Evolutionary conservation across 2,888 invertebrate species (phyloP), one percentile per base, ranked within the genome.

Genomic region (Nemurella pictetii): DNA sequence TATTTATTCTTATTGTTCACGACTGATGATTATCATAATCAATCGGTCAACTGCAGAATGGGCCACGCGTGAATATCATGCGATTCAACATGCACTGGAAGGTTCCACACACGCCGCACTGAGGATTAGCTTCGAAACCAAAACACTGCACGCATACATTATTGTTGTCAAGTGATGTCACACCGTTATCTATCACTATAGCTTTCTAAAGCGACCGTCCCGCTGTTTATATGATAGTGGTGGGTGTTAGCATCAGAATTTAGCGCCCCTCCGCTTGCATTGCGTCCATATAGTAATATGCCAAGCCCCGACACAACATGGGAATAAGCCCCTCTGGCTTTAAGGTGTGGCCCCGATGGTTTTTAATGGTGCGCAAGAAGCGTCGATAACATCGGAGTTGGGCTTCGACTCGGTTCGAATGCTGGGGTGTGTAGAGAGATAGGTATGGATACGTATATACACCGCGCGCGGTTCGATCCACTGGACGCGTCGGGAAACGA

Each of bases 301-400:
- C n/a, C 78, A 30, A 28, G 78, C n/a, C 78, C 81, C 81, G 35
- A 81, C 81, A 81, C 12, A 28, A 28, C 25, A 81, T 55, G 84
- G 84, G 32, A 35, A 73, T 83, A 75, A 73, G 78, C 78, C 80
- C 84, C 84, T 72, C 84, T 27, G 80, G 84, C 78, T 75, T 74
- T 29, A 36, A 75, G 85, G 85, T 84, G 85, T 84, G 85, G 85
- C 83, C 25, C 30, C 77, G 28, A 78, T 78, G n/a, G 83, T 83
- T 85, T n/a, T 83, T 85, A 85, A 83, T 85, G 85, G 85, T 32
- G 74, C 73, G 78, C 81, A 35, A 77, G 20, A 81, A 25, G 83
- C 35, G 83, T 80, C 85, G 85, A 85, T 85, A 85, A 32, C 84
- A 85, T 85, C 85, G 26, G 30, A 77, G n/a, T 26, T 9, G 75